Conservation (phyloP, 2,888 invertebrate species). For the Protonemura montana region DNA sequence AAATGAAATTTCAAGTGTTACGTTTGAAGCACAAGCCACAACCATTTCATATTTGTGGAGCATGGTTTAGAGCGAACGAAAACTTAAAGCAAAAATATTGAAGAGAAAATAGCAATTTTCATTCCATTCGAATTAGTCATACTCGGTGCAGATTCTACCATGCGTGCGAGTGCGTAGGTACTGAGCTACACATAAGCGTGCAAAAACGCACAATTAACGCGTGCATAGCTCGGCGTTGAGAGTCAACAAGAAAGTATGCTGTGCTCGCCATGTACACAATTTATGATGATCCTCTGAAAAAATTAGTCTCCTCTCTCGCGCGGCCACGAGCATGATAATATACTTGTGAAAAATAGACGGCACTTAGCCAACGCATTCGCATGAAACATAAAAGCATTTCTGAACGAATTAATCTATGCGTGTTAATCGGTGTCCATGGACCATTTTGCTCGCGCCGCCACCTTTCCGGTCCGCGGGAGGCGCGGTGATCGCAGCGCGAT, state of each 20-base stretch:
- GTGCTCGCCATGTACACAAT: neutral
- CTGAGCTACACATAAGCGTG: neutral
- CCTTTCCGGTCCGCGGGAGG: conserved; percentile 32
- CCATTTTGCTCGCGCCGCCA: conserved; percentile 32
- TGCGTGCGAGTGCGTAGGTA: neutral
- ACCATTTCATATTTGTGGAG: no score
- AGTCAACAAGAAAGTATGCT: neutral
- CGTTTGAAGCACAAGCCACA: no score
- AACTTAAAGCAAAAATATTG: no score
- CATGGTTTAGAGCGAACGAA: no score
- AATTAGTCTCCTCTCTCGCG: neutral
- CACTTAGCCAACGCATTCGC: neutral
- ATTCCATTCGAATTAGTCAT: neutral
- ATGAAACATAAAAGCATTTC: conserved; percentile 15
- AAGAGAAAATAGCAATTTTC: no score
- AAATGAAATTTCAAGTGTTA: no score
- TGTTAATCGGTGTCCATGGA: neutral
- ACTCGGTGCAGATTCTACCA: neutral
- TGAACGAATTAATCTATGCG: conserved; percentile 4
- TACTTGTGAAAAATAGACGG: neutral
- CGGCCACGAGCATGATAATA: neutral
- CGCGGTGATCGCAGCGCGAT: conserved; percentile 18
- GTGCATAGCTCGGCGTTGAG: neutral
- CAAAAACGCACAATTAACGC: neutral
- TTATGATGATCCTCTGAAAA: conserved; percentile 7